Evolutionary conservation across 2,113 vertebrate species (phyloP).

Genomic region (Sminthopsis crassicaudata): DNA sequence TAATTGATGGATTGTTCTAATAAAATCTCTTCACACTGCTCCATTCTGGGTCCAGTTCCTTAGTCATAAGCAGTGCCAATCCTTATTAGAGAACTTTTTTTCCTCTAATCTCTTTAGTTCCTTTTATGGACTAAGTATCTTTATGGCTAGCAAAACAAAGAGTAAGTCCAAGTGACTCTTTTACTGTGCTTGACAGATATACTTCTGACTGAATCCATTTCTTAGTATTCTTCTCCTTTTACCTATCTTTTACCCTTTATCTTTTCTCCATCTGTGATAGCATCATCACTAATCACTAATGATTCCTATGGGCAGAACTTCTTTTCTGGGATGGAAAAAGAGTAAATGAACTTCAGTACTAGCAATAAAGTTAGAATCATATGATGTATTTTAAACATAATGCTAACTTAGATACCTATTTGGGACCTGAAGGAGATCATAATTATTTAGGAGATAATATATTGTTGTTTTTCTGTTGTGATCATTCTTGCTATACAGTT

Average conservation of each 20-base stretch:
- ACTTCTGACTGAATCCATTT: background rate
- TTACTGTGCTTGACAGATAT: background rate
- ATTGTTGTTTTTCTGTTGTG: background rate
- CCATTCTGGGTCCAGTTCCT: background rate
- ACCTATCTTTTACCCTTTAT: background rate
- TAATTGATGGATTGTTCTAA: background rate
- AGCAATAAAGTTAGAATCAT: constrained; percentile 35
- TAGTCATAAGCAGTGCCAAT: background rate
- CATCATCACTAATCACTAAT: too few species aligned
- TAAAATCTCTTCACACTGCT: background rate
- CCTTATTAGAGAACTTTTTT: background rate
- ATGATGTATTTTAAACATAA: constrained; percentile 34
- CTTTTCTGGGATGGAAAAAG: background rate
- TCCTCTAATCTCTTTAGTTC: background rate
- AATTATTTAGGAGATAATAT: constrained; percentile 36
- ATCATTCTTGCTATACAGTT: constrained; percentile 18
- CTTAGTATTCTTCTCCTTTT: constrained; percentile 1
- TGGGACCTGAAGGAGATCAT: constrained; percentile 19
- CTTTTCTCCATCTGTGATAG: background rate
- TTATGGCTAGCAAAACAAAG: background rate
- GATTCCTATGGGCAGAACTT: background rate
- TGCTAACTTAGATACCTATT: constrained; percentile 37
- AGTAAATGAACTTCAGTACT: constrained; percentile 17
- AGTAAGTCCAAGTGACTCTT: background rate
- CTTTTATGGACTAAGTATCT: background rate